Base-by-base conservation (phyloP, 2,113 vertebrate species). In the Daubentonia madagascariensis region DNA sequence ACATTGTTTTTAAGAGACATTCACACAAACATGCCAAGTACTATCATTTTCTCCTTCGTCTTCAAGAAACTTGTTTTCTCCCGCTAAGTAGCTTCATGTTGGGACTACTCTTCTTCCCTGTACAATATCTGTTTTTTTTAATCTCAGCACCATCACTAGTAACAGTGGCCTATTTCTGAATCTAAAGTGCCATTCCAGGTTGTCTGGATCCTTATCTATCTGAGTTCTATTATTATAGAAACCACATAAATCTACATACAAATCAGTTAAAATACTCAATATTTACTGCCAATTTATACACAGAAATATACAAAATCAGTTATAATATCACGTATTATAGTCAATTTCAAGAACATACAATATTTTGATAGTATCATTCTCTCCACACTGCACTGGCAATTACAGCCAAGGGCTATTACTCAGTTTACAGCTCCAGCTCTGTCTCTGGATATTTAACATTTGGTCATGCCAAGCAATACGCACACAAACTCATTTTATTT, bases 111-210 rank as follows among this genome's bases (percentile, higher is more conserved):
- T 73, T 43, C 13, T 37, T 96, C 78, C 30, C 12, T 61, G 1
- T 8, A n/a, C 5, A 30, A 8, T 73, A 30, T 28, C 10, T 35
- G 1, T 6, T 43, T 86, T 91, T 91, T 37, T 8, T 8, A 0
- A 35, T 61, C 8, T 76, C 9, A 23, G 0, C 0, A 1, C 0
- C 6, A 45, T 75, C 14, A 7, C 6, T n/a, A 14, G 14, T 59
- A 75, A 65, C 6, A 81, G 8, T 50, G 59, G 6, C 4, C 1
- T 16, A 23, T 85, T 91, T 57, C 4, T 11, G 16, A 93, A 30
- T 32, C 10, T 52, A 48, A 54, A 12, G 5, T 65, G 6, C 4
- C 5, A 37, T 61, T 80, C 43, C 72, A 2, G 0, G 22, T 67
- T 92, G 10, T 28, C 20, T n/a, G 50, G 32, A 28, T n/a, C 5